Percentiles rank a stretch among this genome's conserved stretches.
These are phyloP conservation scores for Reinhardtius hippoglossoides DNA, from an alignment of 2,113 vertebrate species.

Conservation along the genomic window DNA sequence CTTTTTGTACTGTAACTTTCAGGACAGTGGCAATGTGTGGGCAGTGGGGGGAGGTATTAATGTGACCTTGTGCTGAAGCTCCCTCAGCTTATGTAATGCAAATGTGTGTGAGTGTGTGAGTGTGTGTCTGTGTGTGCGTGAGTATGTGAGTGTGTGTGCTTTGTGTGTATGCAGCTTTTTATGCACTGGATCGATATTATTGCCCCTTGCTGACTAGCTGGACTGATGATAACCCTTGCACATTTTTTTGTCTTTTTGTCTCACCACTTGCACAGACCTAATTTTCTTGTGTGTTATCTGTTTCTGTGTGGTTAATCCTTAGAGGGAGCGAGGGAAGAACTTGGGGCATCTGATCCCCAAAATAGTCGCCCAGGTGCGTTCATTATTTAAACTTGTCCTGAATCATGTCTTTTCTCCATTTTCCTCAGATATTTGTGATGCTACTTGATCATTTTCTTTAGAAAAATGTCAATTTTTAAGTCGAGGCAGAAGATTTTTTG, in stretches of 20 bases:
- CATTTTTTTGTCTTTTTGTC: neutral
- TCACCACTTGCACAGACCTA: neutral
- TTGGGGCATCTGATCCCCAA: conserved; percentile 19
- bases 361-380: conserved; percentile 63
- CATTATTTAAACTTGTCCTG: neutral
- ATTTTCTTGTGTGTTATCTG: conserved; percentile 26
- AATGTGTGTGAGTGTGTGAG: conserved; percentile 31
- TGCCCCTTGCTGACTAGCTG: conserved; percentile 5
- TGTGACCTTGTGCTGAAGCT: conserved; percentile 52
- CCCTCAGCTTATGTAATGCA: conserved; percentile 49
- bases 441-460: neutral
- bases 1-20: neutral
- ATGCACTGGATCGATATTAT: conserved; percentile 41
- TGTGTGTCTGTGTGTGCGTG: conserved; percentile 33
- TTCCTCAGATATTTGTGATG: neutral
- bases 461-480: neutral
- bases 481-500: neutral
- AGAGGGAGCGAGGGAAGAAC: conserved; percentile 44
- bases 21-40: conserved; percentile 45
- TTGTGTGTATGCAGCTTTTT: conserved; percentile 44
- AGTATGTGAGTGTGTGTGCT: conserved; percentile 28
- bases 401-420: neutral
- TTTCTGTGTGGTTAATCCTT: conserved; percentile 26
- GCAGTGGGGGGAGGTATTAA: conserved; percentile 57
- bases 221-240: conserved; percentile 4